phyloP scores from a whole-genome alignment of 2,888 invertebrate species.

The Rhagonycha lutea region DNA sequence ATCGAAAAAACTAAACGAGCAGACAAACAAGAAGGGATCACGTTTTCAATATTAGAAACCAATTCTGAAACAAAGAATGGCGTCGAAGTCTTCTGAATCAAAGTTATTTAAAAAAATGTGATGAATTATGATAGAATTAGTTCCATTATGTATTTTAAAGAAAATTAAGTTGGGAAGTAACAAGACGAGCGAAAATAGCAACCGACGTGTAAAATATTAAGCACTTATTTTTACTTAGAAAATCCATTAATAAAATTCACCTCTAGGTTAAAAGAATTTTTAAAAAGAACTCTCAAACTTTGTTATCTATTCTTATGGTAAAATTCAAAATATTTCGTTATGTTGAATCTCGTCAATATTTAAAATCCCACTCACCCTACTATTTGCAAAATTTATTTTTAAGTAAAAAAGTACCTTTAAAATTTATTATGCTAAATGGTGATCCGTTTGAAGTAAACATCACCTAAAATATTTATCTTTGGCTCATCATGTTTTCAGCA shows the following conservation, averaged over 20 bases:
- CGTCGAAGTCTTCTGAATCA: constrained; percentile 4
- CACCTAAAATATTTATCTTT: constrained; percentile 41
- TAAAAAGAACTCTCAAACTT: constrained; percentile 25
- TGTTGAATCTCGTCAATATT: not conserved
- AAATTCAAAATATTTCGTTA: not conserved
- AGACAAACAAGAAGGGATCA: not conserved
- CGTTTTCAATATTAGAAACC: not conserved
- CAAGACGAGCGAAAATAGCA: constrained; percentile 17
- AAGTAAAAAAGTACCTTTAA: not conserved
- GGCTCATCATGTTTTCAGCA: constrained; percentile 44
- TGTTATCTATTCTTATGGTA: constrained; percentile 23
- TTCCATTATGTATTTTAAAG: constrained; percentile 11
- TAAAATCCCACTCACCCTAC: not conserved
- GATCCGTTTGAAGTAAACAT: constrained; percentile 35
- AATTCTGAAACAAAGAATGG: not conserved
- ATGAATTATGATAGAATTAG: constrained; percentile 14
- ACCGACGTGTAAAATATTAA: constrained; percentile 32
- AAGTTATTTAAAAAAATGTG: constrained; percentile 17
- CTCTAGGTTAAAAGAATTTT: constrained; percentile 29
- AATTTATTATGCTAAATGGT: constrained; percentile 25
- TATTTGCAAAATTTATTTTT: not conserved
- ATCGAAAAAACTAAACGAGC: not conserved
- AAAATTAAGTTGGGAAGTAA: constrained; percentile 12
- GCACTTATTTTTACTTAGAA: constrained; percentile 33
- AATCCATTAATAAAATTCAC: constrained; percentile 32